These are phyloP conservation scores for Eurystomus glaucurus DNA, from an alignment of 2,797 vertebrate genomes.

Conservation along the genomic window DNA sequence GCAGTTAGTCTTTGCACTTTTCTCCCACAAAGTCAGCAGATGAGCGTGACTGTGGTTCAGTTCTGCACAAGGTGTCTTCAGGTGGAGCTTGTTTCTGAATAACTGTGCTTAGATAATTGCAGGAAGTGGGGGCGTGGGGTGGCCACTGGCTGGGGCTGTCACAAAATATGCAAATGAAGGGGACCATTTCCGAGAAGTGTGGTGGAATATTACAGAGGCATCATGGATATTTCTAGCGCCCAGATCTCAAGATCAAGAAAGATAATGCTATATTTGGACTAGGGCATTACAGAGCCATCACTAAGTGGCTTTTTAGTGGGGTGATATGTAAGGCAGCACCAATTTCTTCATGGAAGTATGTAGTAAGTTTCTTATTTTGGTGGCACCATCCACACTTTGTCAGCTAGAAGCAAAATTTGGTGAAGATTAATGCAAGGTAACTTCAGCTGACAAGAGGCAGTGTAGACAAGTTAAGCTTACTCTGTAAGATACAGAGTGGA, in stretches of 20 bases:
- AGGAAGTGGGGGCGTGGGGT: not conserved
- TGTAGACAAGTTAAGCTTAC: not conserved
- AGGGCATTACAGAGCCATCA: not conserved
- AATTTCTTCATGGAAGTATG: not conserved
- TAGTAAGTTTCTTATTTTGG: not conserved
- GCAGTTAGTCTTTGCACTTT: not conserved
- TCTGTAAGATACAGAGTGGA: not conserved
- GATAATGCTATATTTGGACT: not conserved
- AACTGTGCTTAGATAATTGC: not conserved
- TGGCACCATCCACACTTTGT: not conserved
- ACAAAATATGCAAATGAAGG: not conserved
- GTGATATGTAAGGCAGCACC: not conserved
- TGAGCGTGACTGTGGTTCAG: rapidly evolving
- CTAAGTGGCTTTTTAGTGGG: not conserved
- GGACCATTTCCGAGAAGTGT: not conserved
- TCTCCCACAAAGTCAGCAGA: not conserved
- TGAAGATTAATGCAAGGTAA: not conserved
- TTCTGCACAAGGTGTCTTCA: rapidly evolving
- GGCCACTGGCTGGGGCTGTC: not conserved
- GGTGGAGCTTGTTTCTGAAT: not conserved
- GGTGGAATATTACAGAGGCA: not conserved
- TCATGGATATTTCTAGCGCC: not conserved
- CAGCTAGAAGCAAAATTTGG: not conserved
- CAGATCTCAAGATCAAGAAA: not conserved
- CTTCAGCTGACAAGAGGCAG: not conserved